Evolutionary conservation across 2,888 invertebrate genomes (phyloP).

Genomic region (Ypsolopha sequella): DNA sequence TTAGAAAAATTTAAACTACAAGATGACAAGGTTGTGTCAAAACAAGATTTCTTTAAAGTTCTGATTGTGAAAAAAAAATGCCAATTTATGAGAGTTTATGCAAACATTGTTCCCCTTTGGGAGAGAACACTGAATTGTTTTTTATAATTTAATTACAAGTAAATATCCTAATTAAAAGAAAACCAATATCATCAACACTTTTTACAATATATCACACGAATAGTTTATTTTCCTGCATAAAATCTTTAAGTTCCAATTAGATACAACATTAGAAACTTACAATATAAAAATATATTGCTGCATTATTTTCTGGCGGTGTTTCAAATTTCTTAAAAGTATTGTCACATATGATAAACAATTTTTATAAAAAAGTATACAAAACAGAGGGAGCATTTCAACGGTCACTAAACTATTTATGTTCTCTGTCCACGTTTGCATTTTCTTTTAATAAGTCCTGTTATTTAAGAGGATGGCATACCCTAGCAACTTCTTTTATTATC

Average conservation of each 20-base stretch:
- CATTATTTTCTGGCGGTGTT: background rate
- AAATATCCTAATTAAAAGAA: background rate
- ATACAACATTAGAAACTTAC: background rate
- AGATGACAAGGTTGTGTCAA: background rate
- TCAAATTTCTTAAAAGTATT: background rate
- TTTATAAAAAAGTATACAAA: too few species aligned
- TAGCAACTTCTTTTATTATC: too few species aligned
- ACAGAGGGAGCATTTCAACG: too few species aligned
- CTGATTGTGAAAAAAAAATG: background rate
- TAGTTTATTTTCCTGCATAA: background rate
- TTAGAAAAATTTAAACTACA: constrained; percentile 3
- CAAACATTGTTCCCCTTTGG: constrained; percentile 5
- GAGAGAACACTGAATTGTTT: background rate
- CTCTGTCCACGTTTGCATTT: too few species aligned
- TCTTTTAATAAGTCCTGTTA: too few species aligned
- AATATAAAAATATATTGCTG: background rate
- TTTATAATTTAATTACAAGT: background rate
- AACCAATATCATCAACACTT: background rate
- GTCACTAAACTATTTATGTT: too few species aligned
- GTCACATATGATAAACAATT: background rate
- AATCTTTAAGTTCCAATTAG: background rate
- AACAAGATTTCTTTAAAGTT: too few species aligned
- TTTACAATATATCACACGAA: background rate
- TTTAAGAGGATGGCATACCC: too few species aligned
- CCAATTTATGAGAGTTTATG: constrained; percentile 7